Evolutionary conservation across 2,113 vertebrate species (phyloP).

Genomic region (Athene noctua): DNA sequence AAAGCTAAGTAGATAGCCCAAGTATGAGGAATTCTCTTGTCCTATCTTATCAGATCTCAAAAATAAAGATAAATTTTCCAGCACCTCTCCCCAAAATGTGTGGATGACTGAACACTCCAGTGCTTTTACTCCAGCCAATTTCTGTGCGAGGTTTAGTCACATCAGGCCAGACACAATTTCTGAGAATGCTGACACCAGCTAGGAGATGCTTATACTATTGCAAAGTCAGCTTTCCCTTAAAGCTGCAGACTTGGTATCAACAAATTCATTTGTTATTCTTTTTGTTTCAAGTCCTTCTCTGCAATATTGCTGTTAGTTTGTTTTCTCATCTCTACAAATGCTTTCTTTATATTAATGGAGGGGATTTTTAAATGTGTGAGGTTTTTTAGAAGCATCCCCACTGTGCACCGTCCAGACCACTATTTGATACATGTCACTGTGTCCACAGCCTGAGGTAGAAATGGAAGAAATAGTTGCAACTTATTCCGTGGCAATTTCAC

Average conservation of each 20-base stretch:
- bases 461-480: neutral
- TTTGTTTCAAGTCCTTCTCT: neutral
- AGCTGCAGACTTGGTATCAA: neutral
- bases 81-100: neutral
- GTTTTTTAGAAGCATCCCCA: neutral
- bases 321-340: neutral
- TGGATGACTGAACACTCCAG: neutral
- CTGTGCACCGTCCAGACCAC: neutral
- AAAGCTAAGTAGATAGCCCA: neutral
- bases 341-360: neutral
- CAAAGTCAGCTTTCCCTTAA: neutral
- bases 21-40: neutral
- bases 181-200: neutral
- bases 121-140: neutral
- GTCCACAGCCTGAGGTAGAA: neutral
- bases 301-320: neutral
- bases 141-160: neutral
- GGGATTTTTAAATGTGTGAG: neutral
- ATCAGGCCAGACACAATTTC: neutral
- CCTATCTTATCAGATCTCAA: neutral
- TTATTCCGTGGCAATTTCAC: neutral
- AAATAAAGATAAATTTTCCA: neutral
- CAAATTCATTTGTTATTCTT: neutral
- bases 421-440: neutral
- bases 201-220: neutral